phyloP scores from a whole-genome alignment of 1,140 invertebrate genomes.

The Dinoponera quadriceps region DNA sequence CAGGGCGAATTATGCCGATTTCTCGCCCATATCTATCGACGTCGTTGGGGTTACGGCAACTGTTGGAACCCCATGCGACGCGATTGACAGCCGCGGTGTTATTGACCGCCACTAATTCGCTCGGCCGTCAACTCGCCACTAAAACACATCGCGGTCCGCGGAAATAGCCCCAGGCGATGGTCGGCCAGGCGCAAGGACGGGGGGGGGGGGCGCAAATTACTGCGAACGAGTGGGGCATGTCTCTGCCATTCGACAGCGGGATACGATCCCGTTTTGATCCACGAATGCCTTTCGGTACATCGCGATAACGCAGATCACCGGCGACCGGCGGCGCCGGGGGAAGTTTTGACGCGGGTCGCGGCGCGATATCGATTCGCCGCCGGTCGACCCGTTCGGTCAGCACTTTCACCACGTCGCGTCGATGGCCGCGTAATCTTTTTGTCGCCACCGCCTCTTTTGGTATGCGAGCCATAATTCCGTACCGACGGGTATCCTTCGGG shows the following conservation, averaged over 20 bases:
- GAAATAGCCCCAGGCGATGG: slow-evolving; percentile 12
- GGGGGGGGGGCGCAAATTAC: slow-evolving; percentile 50
- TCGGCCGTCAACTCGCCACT: slow-evolving; percentile 21
- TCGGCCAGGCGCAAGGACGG: neutral
- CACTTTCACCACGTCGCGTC: slow-evolving; percentile 30
- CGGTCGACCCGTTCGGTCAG: slow-evolving; percentile 13
- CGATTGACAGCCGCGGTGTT: slow-evolving; percentile 28
- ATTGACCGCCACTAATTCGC: slow-evolving; percentile 48
- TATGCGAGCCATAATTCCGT: slow-evolving; percentile 46
- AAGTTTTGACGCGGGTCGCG: slow-evolving; percentile 50
- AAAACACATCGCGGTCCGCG: slow-evolving; percentile 34
- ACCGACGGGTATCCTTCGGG: slow-evolving; percentile 32
- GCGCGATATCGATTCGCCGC: neutral
- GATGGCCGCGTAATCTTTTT: slow-evolving; percentile 51
- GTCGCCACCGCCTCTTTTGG: slow-evolving; percentile 2
- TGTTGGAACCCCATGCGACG: slow-evolving; percentile 6
- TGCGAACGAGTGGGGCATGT: slow-evolving; percentile 30
- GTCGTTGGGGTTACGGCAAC: slow-evolving; percentile 6
- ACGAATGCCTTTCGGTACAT: slow-evolving; percentile 58
- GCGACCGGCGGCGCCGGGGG: neutral
- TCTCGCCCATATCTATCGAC: slow-evolving; percentile 6
- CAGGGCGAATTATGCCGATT: slow-evolving; percentile 27
- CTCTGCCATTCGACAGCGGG: slow-evolving; percentile 12
- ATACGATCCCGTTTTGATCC: slow-evolving; percentile 69
- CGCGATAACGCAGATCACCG: slow-evolving; percentile 51